Base-by-base conservation (phyloP, 2,113 vertebrate species). In the Azemiops feae region DNA sequence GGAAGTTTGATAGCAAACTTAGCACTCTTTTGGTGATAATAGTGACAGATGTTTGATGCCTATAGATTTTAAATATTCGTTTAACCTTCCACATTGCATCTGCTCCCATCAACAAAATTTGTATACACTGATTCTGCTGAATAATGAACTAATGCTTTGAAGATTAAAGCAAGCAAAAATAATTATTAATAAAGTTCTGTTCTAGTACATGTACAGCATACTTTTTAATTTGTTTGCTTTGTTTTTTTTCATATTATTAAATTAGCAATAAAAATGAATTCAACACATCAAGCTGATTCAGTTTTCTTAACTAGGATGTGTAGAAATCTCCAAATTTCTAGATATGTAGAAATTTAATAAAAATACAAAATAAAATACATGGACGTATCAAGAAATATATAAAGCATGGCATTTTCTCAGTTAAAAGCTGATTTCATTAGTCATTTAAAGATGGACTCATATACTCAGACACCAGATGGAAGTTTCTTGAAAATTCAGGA, bases 41-140 rank as follows among this genome's bases (percentile, higher is more conserved):
- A 94, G 45, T 14, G 81, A 43, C 25, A 95, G 88, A 91, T 91
- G 85, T 95, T 93, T 96, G 47, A 96, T 93, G 85, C 94, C 89
- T 50, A 96, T 52, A 9, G 95, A 96, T 89, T 94, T 95, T 74
- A 91, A 92, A 94, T 3, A 95, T n/a, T 90, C 55, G 25, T 90
- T 85, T 95, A 96, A 91, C 89, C 0, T 1, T 60, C 87, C 89
- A 57, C 93, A 92, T 87, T 92, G 87, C 92, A 96, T 89, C 90
- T 95, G 94, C 30, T 93, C 93, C 94, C 74, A 90, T 53, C 88
- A 95, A 90, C 64, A 97, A 96, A 96, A 96, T 16, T 45, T 54
- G 55, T 93, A 95, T 20, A 2, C 1, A 34, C 91, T 95, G 4
- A 92, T 95, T 89, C 85, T 89, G 89, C 4, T 91, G 92, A 96